Base-by-base conservation (phyloP, 2,113 vertebrate species). In the Scytalopus superciliaris region DNA sequence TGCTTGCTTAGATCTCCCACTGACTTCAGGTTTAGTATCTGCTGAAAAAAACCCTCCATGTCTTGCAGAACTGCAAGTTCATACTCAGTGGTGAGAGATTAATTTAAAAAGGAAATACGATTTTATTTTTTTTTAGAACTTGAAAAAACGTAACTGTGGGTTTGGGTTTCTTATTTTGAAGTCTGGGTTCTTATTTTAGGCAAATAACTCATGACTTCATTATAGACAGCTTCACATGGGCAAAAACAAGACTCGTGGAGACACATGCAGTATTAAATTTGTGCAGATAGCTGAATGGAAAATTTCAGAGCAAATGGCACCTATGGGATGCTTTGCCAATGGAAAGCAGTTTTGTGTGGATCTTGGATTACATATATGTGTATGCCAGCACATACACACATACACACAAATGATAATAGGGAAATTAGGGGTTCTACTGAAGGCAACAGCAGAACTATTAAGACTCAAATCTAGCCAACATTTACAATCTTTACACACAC, bases 121-220 rank as follows among this genome's bases (percentile, higher is more conserved):
- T 14, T 19, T 69, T 67, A 15, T 19, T 69, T 67, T 92, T 91
- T 95, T 95, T 93, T 87, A 90, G 90, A 86, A 35, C 68, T 42
- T 72, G 31, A 81, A 93, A 89, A 73, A 80, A 94, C 70, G 79
- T 35, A 88, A 56, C 72, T 81, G 80, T 56, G 89, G 90, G 73
- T 90, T 94, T 57, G 83, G 56, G 81, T 93, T 96, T 95, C 89
- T 89, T 96, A 92, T 88, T 95, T 94, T 90, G 64, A 93, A 92
- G 79, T 27, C 66, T 69, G 55, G 47, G 28, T 82, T 93, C 84
- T 91, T 89, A 93, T 95, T 96, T 95, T 94, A 94, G 88, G 52
- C 60, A 84, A 96, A 83, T 53, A 94, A 85, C 72, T 88, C 59
- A 69, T 80, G 80, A 94, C 80, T 95, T 93, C 83, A 68, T 84